These are phyloP conservation scores for Athripsodes cinereus DNA, from an alignment of 2,888 invertebrate species.

Conservation along the genomic window DNA sequence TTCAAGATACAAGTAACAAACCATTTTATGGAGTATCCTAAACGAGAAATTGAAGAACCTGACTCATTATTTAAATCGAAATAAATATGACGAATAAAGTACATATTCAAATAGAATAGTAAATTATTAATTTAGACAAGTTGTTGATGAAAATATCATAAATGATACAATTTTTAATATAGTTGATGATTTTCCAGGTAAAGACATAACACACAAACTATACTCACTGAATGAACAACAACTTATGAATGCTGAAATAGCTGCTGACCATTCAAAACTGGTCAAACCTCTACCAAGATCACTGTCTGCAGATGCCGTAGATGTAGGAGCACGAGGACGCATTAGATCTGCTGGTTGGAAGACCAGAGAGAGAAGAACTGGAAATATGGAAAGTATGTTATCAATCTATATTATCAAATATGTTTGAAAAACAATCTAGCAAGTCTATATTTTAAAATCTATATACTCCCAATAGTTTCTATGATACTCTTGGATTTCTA, in stretches of 20 bases:
- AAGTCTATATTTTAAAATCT: too few relatives aligned
- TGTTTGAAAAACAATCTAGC: too few relatives aligned
- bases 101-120: too few relatives aligned
- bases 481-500: too few relatives aligned
- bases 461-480: too few relatives aligned
- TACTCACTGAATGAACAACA: slow-evolving; percentile 73
- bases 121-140: too few relatives aligned
- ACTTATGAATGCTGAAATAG: slow-evolving; percentile 42
- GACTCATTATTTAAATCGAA: too few relatives aligned
- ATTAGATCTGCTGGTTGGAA: slow-evolving; percentile 62
- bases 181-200: slow-evolving; percentile 42
- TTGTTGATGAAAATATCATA: too few relatives aligned
- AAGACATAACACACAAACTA: slow-evolving; percentile 79
- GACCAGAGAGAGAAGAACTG: slow-evolving; percentile 8
- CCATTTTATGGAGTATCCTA: too few relatives aligned
- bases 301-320: slow-evolving; percentile 71
- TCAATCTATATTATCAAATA: neutral
- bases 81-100: too few relatives aligned
- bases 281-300: slow-evolving; percentile 55
- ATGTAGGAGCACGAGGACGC: slow-evolving; percentile 69
- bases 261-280: slow-evolving; percentile 38
- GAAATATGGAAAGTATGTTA: slow-evolving; percentile 11
- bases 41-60: too few relatives aligned
- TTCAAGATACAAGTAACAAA: too few relatives aligned
- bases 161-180: neutral